phyloP scores from a whole-genome alignment of 37 sponge, comb jelly and placozoan species.

The Aplysina aerophoba region DNA sequence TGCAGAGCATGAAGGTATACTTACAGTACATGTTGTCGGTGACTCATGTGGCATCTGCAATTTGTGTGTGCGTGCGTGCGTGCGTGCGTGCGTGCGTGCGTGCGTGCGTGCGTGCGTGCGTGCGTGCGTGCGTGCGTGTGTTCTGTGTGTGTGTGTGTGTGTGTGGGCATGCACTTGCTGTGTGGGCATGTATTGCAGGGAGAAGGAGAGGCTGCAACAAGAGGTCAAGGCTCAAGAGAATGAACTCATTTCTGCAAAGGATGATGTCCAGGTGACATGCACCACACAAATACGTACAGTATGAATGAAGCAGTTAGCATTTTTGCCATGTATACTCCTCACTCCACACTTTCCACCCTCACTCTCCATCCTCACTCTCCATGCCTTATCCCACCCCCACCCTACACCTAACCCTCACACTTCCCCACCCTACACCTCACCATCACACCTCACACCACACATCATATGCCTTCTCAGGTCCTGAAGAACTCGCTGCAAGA shows the following conservation, averaged over 20 bases:
- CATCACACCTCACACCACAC: no score
- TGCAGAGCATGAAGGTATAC: no score
- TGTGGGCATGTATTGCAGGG: neutral
- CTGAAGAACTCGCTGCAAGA: neutral
- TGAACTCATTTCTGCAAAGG: neutral
- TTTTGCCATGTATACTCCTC: no score
- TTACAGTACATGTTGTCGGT: neutral
- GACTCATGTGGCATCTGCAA: no score
- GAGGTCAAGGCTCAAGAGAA: conserved; percentile 12
- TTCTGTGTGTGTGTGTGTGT: neutral
- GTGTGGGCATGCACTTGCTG: neutral
- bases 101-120: neutral
- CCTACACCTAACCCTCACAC: no score
- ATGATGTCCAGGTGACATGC: conserved; percentile 11
- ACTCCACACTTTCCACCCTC: no score
- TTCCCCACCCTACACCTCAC: no score
- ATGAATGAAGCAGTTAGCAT: no score
- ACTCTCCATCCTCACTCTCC: no score
- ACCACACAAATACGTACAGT: no score
- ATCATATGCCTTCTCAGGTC: neutral
- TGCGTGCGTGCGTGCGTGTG: neutral
- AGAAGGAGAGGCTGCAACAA: conserved; percentile 33
- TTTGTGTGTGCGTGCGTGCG: neutral
- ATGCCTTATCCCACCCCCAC: no score
- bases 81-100: neutral